Percentiles rank a stretch among this genome's conserved stretches.
Evolutionary conservation across 2,113 vertebrate genomes (phyloP).

Genomic region (Arizona elegans): DNA sequence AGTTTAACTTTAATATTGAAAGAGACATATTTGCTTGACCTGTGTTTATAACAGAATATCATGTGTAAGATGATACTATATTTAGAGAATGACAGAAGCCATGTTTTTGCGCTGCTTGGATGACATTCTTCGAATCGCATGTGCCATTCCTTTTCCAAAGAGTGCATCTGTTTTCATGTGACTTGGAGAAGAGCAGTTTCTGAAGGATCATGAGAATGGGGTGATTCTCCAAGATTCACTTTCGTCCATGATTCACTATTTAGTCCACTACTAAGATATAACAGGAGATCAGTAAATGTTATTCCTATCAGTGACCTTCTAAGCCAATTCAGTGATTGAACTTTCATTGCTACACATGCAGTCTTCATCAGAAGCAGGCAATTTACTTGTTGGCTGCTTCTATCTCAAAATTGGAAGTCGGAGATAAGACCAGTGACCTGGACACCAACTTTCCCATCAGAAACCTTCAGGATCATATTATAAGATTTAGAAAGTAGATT

Average conservation of each 20-base stretch:
- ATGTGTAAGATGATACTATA: neutral
- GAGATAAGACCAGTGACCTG: neutral
- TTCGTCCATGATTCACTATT: neutral
- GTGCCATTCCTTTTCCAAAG: neutral
- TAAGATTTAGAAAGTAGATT: neutral
- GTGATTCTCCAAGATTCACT: neutral
- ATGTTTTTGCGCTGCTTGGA: neutral
- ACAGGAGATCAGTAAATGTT: neutral
- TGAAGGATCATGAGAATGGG: neutral
- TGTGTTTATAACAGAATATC: slow-evolving; percentile 21
- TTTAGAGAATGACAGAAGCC: neutral
- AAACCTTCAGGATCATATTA: neutral
- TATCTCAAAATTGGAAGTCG: neutral
- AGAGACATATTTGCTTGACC: neutral
- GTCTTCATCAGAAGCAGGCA: neutral
- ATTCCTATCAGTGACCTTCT: neutral
- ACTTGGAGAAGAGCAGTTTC: neutral
- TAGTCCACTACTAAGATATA: neutral
- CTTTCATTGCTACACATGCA: neutral
- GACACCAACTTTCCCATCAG: neutral
- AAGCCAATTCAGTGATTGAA: neutral
- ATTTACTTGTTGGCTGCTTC: neutral
- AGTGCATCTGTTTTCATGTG: neutral
- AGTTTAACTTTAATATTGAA: slow-evolving; percentile 7
- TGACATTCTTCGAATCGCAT: neutral